A percentile compares a stretch with the other conserved stretches of the same genome.
phyloP scores from a whole-genome alignment of 2,888 invertebrate species.

The Sipha maydis region DNA sequence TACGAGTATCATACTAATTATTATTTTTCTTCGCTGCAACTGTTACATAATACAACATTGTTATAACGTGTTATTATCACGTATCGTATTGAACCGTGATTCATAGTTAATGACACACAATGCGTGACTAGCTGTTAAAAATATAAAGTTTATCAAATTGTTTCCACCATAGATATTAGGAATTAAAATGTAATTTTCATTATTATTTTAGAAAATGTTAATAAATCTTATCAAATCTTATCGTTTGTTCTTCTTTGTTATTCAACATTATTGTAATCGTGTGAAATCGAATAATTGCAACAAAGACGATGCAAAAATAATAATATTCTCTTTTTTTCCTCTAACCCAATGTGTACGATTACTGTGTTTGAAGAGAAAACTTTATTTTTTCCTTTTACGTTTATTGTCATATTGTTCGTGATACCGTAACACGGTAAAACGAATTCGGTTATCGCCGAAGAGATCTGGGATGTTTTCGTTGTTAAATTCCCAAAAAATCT shows the following conservation, averaged over 20 bases:
- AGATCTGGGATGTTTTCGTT: conserved; percentile 3
- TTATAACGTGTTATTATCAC: too few species aligned
- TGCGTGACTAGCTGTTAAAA: not conserved
- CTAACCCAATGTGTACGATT: not conserved
- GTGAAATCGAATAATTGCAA: not conserved
- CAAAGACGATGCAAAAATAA: not conserved
- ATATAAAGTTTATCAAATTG: not conserved
- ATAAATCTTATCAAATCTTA: too few species aligned
- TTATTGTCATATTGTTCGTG: not conserved
- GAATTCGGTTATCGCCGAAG: not conserved
- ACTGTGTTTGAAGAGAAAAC: not conserved
- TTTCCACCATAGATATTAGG: not conserved
- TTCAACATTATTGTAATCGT: not conserved
- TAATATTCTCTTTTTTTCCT: not conserved
- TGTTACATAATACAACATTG: too few species aligned
- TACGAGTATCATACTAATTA: too few species aligned
- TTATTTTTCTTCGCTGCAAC: too few species aligned
- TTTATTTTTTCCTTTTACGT: not conserved
- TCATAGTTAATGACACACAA: too few species aligned
- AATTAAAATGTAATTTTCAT: too few species aligned
- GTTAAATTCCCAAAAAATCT: not conserved
- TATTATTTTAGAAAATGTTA: too few species aligned
- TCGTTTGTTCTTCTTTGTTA: too few species aligned
- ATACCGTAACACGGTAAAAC: not conserved
- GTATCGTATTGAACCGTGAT: too few species aligned